A percentile compares a stretch with the other conserved stretches of the same genome.
Evolutionary conservation across 2,888 invertebrate genomes (phyloP).

Genomic region (Ypsolopha scabrella): DNA sequence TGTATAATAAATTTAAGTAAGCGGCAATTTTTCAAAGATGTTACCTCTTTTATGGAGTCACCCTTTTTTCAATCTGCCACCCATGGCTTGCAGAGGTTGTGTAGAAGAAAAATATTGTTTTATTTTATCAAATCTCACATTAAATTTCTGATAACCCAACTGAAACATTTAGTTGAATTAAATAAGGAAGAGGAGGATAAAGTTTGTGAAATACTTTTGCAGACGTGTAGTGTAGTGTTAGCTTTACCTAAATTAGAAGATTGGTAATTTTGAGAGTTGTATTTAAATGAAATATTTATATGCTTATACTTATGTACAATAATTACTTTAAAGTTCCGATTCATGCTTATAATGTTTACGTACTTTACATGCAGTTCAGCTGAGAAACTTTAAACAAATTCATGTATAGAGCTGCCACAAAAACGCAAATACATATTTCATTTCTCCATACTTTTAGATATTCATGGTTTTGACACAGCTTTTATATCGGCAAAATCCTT

Average conservation of each 20-base stretch:
- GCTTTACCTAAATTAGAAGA: background rate
- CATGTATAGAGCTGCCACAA: no score
- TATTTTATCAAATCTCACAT: background rate
- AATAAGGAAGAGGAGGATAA: background rate
- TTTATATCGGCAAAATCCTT: no score
- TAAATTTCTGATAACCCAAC: background rate
- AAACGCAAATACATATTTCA: no score
- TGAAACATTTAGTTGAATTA: background rate
- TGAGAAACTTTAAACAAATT: no score
- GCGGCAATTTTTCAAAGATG: background rate
- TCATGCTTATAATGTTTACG: no score
- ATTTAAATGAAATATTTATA: no score
- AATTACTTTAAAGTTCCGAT: no score
- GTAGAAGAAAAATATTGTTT: background rate
- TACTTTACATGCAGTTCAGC: no score
- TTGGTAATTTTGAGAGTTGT: background rate
- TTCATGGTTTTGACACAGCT: no score
- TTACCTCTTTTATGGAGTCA: background rate
- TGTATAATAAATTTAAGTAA: background rate
- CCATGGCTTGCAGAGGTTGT: background rate
- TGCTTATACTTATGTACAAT: no score
- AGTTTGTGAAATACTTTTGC: background rate
- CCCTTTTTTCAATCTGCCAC: background rate
- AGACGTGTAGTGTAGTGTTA: background rate
- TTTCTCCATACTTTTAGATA: no score